Percentiles rank a stretch among this genome's conserved stretches.
Evolutionary conservation across 2,888 invertebrate species (phyloP).

Genomic region (Tetragonula carbonaria): DNA sequence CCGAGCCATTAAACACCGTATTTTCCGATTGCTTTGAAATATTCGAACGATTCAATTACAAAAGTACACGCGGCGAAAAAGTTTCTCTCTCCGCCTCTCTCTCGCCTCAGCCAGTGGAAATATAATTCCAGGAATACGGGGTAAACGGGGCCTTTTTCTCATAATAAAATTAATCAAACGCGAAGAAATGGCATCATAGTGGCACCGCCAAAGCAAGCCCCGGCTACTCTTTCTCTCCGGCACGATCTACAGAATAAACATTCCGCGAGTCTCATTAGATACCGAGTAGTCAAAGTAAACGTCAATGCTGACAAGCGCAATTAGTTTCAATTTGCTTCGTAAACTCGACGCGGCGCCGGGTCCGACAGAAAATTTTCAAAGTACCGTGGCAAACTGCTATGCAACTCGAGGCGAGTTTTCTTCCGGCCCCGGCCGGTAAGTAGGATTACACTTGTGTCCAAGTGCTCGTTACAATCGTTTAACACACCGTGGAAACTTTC

Average conservation of each 20-base stretch:
- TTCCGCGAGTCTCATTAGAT: neutral
- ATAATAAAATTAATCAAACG: neutral
- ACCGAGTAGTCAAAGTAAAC: slow-evolving; percentile 18
- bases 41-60: neutral
- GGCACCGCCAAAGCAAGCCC: neutral
- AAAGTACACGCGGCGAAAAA: neutral
- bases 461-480: slow-evolving; percentile 57
- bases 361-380: slow-evolving; percentile 43
- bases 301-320: slow-evolving; percentile 18
- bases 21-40: neutral
- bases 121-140: neutral
- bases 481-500: slow-evolving; percentile 34
- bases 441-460: slow-evolving; percentile 47
- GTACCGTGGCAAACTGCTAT: slow-evolving; percentile 16
- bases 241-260: neutral
- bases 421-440: slow-evolving; percentile 31
- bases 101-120: too few species aligned
- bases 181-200: neutral
- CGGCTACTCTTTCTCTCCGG: neutral
- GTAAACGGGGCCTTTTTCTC: neutral
- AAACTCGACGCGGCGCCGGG: slow-evolving; percentile 25
- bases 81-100: neutral
- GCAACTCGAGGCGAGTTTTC: slow-evolving; percentile 46
- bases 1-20: neutral
- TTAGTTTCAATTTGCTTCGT: slow-evolving; percentile 40